These are phyloP conservation scores for Rhipidura dahli DNA, from an alignment of 2,113 vertebrate species.

Conservation along the genomic window DNA sequence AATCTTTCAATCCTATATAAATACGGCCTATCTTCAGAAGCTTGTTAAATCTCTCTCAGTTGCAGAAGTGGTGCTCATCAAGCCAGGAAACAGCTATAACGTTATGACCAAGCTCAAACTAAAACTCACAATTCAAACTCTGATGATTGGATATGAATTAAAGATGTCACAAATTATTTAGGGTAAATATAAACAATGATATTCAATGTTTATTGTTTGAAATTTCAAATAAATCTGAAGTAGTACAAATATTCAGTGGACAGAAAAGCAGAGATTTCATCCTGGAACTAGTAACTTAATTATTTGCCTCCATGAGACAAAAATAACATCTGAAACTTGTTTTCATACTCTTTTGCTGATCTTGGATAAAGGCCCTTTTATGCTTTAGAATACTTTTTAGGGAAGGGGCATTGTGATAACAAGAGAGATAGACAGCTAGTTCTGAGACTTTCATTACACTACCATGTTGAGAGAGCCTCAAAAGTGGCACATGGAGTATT, in stretches of 20 bases:
- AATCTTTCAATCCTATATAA: background rate
- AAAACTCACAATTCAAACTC: background rate
- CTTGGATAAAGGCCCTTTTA: background rate
- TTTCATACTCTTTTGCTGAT: background rate
- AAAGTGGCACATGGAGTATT: background rate
- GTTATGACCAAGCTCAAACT: background rate
- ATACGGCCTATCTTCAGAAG: background rate
- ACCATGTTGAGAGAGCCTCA: rapidly evolving
- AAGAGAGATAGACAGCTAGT: background rate
- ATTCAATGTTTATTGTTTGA: background rate
- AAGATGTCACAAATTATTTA: background rate
- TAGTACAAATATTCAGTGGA: background rate
- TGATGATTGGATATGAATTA: background rate
- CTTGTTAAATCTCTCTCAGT: background rate
- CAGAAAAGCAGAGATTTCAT: background rate
- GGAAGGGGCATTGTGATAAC: background rate
- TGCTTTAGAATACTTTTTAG: background rate
- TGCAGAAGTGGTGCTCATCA: background rate
- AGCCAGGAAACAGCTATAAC: background rate
- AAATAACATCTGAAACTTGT: background rate
- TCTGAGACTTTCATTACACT: background rate
- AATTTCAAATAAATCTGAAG: background rate
- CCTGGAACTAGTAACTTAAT: background rate
- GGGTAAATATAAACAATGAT: background rate
- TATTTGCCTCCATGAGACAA: background rate